Conservation (phyloP, 2,888 invertebrate species). For the Tyria jacobaeae region DNA sequence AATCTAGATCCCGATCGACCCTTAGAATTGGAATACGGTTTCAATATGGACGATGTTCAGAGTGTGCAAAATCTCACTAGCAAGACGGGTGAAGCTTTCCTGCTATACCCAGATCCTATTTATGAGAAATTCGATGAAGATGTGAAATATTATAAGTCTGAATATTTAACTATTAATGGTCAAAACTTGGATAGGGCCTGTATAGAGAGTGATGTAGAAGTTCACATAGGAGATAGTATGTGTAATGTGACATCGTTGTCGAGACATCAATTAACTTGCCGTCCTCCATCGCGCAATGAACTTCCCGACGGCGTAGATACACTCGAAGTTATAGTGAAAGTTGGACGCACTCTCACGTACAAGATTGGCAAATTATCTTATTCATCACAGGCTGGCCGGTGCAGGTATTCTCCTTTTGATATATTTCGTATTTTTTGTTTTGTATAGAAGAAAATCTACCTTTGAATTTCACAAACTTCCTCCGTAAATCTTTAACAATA, state of each 20-base stretch:
- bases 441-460: conserved; percentile 98
- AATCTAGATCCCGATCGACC: conserved; percentile 93
- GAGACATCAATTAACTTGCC: conserved; percentile 96
- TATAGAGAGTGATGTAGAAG: conserved; percentile 95
- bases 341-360: conserved; percentile 93
- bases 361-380: conserved; percentile 96
- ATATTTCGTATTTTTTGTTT: conserved; percentile 95
- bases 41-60: conserved; percentile 97
- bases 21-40: conserved; percentile 95
- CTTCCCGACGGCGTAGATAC: conserved; percentile 87
- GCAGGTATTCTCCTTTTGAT: conserved; percentile 91
- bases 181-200: conserved; percentile 96
- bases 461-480: too few species aligned
- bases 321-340: conserved; percentile 94
- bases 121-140: conserved; percentile 96
- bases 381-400: conserved; percentile 92
- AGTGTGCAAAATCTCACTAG: conserved; percentile 92
- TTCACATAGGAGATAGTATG: conserved; percentile 94
- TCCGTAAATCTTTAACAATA: too few species aligned
- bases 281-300: conserved; percentile 94
- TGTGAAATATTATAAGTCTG: conserved; percentile 97
- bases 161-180: conserved; percentile 97
- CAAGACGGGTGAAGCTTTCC: conserved; percentile 90
- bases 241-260: conserved; percentile 98
- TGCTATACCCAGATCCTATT: conserved; percentile 96